Conservation (phyloP, 2,113 vertebrate species). For the Pyrgilauda ruficollis region DNA sequence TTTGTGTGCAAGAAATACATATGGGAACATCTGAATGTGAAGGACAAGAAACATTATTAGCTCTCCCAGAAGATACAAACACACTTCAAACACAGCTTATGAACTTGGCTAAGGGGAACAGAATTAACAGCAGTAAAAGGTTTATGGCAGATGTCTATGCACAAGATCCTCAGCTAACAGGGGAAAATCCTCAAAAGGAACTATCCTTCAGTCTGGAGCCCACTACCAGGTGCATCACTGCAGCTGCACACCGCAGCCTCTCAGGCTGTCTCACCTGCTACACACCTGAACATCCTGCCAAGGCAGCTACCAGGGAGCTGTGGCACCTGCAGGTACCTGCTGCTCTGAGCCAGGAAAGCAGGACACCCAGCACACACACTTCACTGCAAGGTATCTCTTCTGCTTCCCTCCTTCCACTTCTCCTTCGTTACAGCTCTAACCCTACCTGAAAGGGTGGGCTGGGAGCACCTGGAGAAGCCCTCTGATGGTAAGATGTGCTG, state of each 20-base stretch:
- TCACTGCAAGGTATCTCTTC: not conserved
- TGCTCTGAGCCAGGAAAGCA: not conserved
- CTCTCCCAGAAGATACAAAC: not conserved
- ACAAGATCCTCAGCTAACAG: not conserved
- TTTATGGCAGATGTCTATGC: not conserved
- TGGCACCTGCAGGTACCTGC: not conserved
- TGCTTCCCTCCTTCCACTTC: not conserved
- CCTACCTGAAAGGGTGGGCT: not conserved
- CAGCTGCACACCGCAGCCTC: not conserved
- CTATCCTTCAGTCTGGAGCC: not conserved
- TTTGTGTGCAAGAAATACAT: not conserved
- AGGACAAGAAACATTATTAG: not conserved
- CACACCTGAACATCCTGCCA: not conserved
- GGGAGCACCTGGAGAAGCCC: not conserved
- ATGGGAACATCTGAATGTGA: not conserved
- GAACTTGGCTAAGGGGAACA: not conserved
- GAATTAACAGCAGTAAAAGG: not conserved
- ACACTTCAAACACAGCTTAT: not conserved
- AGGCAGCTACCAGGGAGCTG: not conserved
- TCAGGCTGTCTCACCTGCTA: not conserved
- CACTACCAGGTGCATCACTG: not conserved
- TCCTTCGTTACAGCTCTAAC: not conserved
- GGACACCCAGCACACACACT: not conserved
- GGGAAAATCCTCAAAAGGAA: not conserved
- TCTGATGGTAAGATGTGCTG: not conserved